These are phyloP conservation scores for Chlorops oryzae DNA, from an alignment of 1,140 invertebrate genomes.

Conservation along the genomic window DNA sequence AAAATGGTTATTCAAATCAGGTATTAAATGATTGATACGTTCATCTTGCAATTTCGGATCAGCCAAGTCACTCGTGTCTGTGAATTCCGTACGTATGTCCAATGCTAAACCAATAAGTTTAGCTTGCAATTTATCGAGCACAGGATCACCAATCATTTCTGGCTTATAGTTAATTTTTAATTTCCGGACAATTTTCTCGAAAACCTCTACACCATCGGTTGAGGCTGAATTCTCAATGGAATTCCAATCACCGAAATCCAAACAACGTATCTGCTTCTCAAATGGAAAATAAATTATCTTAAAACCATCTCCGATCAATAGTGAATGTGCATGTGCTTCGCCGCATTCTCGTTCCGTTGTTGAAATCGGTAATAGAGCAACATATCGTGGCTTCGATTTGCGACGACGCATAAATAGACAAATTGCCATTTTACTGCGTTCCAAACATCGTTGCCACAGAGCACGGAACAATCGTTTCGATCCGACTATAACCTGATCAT, in stretches of 20 bases:
- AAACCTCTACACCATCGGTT: slow-evolving; percentile 27
- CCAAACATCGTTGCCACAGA: slow-evolving; percentile 38
- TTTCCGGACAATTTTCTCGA: slow-evolving; percentile 36
- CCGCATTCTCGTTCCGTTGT: slow-evolving; percentile 18
- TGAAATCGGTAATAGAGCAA: slow-evolving; percentile 31
- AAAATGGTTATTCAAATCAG: slow-evolving; percentile 28
- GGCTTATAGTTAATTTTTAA: slow-evolving; percentile 37
- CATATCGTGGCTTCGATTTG: slow-evolving; percentile 38
- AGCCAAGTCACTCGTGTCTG: slow-evolving; percentile 24
- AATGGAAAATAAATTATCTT: slow-evolving; percentile 40
- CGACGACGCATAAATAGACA: slow-evolving; percentile 40
- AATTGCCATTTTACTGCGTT: slow-evolving; percentile 37
- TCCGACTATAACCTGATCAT: slow-evolving; percentile 35
- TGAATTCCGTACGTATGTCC: slow-evolving; percentile 28
- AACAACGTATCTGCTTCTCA: slow-evolving; percentile 31
- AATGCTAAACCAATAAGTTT: slow-evolving; percentile 34
- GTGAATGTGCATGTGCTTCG: slow-evolving; percentile 10
- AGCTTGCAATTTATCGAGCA: slow-evolving; percentile 30
- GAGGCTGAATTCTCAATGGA: slow-evolving; percentile 22
- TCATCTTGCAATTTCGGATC: slow-evolving; percentile 29
- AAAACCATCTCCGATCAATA: slow-evolving; percentile 39
- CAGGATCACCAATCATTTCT: slow-evolving; percentile 35
- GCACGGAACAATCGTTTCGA: slow-evolving; percentile 41
- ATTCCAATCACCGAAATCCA: slow-evolving; percentile 37
- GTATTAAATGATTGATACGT: slow-evolving; percentile 32